phyloP scores from a whole-genome alignment of 64 coral and sea anemone genomes.

The Anthopleura sola region DNA sequence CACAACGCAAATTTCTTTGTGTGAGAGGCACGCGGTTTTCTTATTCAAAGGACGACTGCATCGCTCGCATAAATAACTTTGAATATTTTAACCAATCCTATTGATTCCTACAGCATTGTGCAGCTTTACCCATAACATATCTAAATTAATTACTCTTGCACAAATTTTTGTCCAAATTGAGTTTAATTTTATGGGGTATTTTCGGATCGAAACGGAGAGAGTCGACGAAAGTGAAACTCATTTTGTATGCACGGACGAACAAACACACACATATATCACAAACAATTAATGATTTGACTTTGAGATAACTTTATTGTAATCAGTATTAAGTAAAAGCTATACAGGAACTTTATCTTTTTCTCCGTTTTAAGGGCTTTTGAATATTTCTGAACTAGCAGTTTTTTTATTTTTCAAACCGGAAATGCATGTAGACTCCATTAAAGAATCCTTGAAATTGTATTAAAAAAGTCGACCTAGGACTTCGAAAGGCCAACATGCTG shows the following conservation, averaged over 20 bases:
- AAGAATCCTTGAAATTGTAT: background rate
- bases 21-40: slow-evolving; percentile 15
- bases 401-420: background rate
- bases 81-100: background rate
- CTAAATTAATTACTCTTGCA: too few relatives aligned
- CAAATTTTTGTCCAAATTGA: background rate
- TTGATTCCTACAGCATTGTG: background rate
- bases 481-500: background rate
- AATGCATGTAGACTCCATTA: background rate
- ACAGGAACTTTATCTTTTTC: background rate
- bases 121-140: background rate
- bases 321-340: background rate
- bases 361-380: background rate
- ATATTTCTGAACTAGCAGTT: background rate
- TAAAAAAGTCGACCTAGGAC: background rate
- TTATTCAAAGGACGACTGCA: slow-evolving; percentile 17
- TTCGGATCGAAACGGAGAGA: background rate
- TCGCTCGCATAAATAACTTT: background rate
- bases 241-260: slow-evolving; percentile 7
- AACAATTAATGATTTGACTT: background rate
- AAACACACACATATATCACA: background rate
- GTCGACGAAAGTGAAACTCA: background rate
- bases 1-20: slow-evolving; percentile 4
- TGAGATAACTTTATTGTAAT: background rate
- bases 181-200: background rate